These are phyloP conservation scores for Drosophila gaucha DNA, from an alignment of 2,888 invertebrate species.

Conservation along the genomic window DNA sequence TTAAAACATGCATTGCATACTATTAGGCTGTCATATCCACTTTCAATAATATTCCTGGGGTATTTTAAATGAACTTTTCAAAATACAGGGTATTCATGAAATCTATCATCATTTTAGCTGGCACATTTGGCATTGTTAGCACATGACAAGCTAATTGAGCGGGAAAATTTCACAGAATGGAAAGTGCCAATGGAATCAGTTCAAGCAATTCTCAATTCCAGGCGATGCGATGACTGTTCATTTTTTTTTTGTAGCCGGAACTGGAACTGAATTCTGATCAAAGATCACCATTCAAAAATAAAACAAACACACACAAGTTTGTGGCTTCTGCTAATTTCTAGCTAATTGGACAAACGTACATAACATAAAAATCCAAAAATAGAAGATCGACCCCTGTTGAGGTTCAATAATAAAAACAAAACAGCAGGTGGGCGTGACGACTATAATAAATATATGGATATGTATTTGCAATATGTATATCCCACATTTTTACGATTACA, in stretches of 20 bases:
- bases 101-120: not conserved
- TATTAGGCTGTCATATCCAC: constrained; percentile 11
- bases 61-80: not conserved
- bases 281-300: constrained; percentile 5
- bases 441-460: not conserved
- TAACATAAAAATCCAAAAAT: constrained; percentile 14
- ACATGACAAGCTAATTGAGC: constrained; percentile 27
- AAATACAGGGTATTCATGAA: constrained; percentile 6
- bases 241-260: constrained; percentile 15
- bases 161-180: constrained; percentile 25
- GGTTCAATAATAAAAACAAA: not conserved
- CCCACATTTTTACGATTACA: constrained; percentile 21
- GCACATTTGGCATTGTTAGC: not conserved
- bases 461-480: not conserved
- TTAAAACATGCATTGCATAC: constrained; percentile 35
- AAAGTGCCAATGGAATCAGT: constrained; percentile 24
- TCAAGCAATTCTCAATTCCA: constrained; percentile 2
- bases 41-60: not conserved
- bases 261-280: not conserved
- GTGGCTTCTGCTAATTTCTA: constrained; percentile 20
- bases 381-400: constrained; percentile 12
- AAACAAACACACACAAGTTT: not conserved
- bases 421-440: constrained; percentile 13
- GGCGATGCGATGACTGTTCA: constrained; percentile 21
- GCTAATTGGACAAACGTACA: constrained; percentile 16